Conservation (phyloP, 2,113 vertebrate species). For the Bostrychus sinensis region DNA sequence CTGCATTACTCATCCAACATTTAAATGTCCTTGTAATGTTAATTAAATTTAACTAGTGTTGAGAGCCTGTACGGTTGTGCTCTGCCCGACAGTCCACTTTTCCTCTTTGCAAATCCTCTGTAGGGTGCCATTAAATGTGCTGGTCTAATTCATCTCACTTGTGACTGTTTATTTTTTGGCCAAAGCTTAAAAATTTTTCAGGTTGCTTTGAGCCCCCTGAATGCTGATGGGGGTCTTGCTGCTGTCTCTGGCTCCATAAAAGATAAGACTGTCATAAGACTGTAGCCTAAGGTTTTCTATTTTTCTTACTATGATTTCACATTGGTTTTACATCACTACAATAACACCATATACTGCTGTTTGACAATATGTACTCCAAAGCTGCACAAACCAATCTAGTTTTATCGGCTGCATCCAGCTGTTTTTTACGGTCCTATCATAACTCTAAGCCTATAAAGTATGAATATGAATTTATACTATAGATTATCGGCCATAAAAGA, state of each 20-base stretch:
- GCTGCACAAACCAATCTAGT: neutral
- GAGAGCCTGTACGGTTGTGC: neutral
- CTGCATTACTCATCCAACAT: conserved; percentile 21
- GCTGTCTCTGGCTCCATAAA: conserved; percentile 35
- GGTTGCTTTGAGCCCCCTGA: conserved; percentile 31
- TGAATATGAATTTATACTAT: neutral
- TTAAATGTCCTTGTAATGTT: conserved; percentile 19
- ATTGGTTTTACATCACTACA: conserved; percentile 6
- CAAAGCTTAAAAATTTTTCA: conserved; percentile 34
- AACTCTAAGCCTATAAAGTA: neutral
- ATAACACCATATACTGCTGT: conserved; percentile 14
- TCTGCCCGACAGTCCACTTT: conserved; percentile 16
- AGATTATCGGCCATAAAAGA: neutral
- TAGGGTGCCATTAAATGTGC: conserved; percentile 23
- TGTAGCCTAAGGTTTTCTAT: conserved; percentile 11
- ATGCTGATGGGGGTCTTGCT: conserved; percentile 53
- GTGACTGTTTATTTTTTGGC: conserved; percentile 30
- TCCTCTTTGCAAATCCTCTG: conserved; percentile 12
- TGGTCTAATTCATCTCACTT: conserved; percentile 37
- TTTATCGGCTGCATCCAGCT: conserved; percentile 9
- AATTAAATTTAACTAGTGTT: conserved; percentile 26
- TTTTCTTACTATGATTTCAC: conserved; percentile 34
- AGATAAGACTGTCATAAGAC: conserved; percentile 48
- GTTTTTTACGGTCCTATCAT: neutral
- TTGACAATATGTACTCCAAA: neutral